Conservation (phyloP, 2,888 invertebrate genomes). For the Scrobipalpa atriplicella region DNA sequence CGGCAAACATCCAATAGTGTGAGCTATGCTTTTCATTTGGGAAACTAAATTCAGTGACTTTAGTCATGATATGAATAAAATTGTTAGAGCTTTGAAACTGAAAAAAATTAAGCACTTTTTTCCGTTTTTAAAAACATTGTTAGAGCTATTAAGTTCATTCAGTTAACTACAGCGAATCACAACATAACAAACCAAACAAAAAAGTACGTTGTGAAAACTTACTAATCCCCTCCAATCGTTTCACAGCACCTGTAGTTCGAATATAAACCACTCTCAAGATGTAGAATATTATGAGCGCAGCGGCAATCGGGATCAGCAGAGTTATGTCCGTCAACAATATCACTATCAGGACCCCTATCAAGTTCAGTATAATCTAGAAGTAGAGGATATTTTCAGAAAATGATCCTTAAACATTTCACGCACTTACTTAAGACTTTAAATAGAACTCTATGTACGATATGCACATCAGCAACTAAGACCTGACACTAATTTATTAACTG, state of each 20-base stretch:
- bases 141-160: neutral
- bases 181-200: no score
- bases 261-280: constrained; percentile 85
- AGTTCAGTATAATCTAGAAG: constrained; percentile 86
- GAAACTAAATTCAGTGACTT: no score
- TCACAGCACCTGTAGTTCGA: constrained; percentile 87
- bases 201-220: constrained; percentile 48
- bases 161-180: no score
- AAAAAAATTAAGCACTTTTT: neutral
- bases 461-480: no score
- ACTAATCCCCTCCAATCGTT: constrained; percentile 86
- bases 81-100: no score
- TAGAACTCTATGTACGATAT: no score
- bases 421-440: no score
- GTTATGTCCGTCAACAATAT: constrained; percentile 84
- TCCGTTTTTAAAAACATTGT: neutral
- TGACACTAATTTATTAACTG: no score
- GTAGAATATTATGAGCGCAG: constrained; percentile 84
- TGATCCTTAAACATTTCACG: neutral
- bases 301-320: constrained; percentile 73
- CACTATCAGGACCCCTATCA: constrained; percentile 90
- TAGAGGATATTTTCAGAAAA: neutral
- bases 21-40: no score
- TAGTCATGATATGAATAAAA: no score
- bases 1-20: no score